Base-by-base conservation (phyloP, 2,113 vertebrate genomes). In the Rutilus rutilus region DNA sequence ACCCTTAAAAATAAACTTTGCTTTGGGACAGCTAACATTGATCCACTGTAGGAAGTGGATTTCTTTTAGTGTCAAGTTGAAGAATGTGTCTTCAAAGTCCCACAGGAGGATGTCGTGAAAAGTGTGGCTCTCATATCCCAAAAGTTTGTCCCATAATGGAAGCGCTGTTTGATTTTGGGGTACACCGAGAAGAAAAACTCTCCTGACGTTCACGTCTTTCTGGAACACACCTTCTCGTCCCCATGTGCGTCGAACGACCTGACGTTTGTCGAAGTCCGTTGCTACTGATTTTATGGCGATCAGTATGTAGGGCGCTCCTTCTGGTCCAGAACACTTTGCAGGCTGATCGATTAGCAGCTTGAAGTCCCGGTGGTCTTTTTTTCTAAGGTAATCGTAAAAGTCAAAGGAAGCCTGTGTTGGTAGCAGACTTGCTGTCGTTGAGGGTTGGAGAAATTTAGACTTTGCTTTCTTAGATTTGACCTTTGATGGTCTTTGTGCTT, bases 31-130 rank as follows among this genome's bases (percentile, higher is more conserved):
- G 92, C 96, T 97, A 23, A 89, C 90, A 30, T 97, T 95, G 21
- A 99, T 91, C 98, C 98, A 99, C 76, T 93, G 91, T 12, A 99
- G 94, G 86, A 99, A 99, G 89, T 99, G 97, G 0, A 97, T 97
- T 93, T 99, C 98, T 91, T 99, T 99, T 76, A 99, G 94, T 0
- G 98, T 99, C 90, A 99, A 90, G 89, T 99, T 99, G 93, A 99
- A 99, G 92, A 99, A 99, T 0, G 98, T 98, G 93, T 99, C 98
- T 1, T 96, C 93, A 80, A 99, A 99, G 89, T 97, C 97, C 98
- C 98, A 99, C 8, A 99, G 95, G 76, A 99, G 92, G 88, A 99
- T 94, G 81, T 99, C 98, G 1, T 86, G 77, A 6, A 96, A 99
- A 0, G 89, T 88, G 0, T 92, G 92, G 65, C 97, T 99, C 93